Evolutionary conservation across 2,113 vertebrate species (phyloP).

Genomic region (Hypocryptadius cinnamomeus): DNA sequence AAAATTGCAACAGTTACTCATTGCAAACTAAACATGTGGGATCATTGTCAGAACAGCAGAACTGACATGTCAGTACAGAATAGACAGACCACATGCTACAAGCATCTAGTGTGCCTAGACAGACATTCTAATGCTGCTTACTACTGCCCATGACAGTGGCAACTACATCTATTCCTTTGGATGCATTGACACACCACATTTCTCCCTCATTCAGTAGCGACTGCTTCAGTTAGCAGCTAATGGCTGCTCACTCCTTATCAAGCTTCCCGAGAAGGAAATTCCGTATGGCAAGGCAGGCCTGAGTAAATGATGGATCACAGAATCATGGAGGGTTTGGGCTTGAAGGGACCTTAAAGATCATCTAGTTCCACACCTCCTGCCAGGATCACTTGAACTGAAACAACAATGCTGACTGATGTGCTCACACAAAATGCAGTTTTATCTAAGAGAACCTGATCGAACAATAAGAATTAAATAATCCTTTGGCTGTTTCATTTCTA

Average conservation of each 20-base stretch:
- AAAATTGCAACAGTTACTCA: neutral
- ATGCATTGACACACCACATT: neutral
- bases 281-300: neutral
- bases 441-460: neutral
- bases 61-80: neutral
- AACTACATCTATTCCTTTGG: neutral
- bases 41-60: neutral
- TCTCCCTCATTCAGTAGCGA: neutral
- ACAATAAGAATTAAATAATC: neutral
- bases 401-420: neutral
- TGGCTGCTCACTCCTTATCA: neutral
- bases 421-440: neutral
- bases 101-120: neutral
- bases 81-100: rapidly evolving
- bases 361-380: neutral
- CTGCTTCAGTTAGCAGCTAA: neutral
- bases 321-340: neutral
- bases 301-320: neutral
- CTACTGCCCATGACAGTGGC: neutral
- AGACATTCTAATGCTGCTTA: neutral
- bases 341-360: neutral
- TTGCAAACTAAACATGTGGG: neutral
- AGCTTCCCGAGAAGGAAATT: neutral
- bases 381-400: neutral
- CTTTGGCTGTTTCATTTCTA: neutral